phyloP scores from a whole-genome alignment of 2,888 invertebrate genomes.

The Cybosia mesomella region DNA sequence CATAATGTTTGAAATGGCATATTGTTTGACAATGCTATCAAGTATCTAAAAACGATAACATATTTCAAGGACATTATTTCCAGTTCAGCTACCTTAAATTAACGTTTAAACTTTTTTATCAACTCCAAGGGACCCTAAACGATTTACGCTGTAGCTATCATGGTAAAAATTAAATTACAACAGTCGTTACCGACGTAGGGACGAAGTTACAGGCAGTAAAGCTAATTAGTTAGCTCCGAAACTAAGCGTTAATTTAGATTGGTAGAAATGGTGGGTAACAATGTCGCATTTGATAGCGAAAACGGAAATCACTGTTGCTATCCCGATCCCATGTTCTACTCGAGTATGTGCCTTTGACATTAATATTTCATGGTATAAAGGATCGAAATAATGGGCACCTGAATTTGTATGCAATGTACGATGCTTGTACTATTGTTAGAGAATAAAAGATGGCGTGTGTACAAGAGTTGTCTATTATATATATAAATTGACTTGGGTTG shows the following conservation, averaged over 20 bases:
- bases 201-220: slow-evolving; percentile 70
- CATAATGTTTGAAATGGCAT: neutral
- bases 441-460: neutral
- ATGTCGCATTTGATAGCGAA: slow-evolving; percentile 54
- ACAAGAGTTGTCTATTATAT: neutral
- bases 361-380: slow-evolving; percentile 2
- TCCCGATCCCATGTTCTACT: slow-evolving; percentile 10
- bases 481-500: neutral
- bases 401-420: neutral
- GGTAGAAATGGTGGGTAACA: slow-evolving; percentile 43
- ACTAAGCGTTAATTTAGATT: slow-evolving; percentile 77
- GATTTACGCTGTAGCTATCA: slow-evolving; percentile 60
- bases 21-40: slow-evolving; percentile 7
- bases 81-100: slow-evolving; percentile 56
- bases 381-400: slow-evolving; percentile 2
- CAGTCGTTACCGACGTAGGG: slow-evolving; percentile 62
- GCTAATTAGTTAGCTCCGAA: slow-evolving; percentile 76
- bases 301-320: slow-evolving; percentile 56
- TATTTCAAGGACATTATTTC: slow-evolving; percentile 23
- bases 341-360: neutral
- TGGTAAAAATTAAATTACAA: slow-evolving; percentile 74
- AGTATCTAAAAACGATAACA: slow-evolving; percentile 10
- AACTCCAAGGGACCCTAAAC: slow-evolving; percentile 53
- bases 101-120: slow-evolving; percentile 64
- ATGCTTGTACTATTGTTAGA: neutral